A percentile compares a stretch with the other conserved stretches of the same genome.
phyloP scores from a whole-genome alignment of 1,140 invertebrate species.

The Palaemon carinicauda region DNA sequence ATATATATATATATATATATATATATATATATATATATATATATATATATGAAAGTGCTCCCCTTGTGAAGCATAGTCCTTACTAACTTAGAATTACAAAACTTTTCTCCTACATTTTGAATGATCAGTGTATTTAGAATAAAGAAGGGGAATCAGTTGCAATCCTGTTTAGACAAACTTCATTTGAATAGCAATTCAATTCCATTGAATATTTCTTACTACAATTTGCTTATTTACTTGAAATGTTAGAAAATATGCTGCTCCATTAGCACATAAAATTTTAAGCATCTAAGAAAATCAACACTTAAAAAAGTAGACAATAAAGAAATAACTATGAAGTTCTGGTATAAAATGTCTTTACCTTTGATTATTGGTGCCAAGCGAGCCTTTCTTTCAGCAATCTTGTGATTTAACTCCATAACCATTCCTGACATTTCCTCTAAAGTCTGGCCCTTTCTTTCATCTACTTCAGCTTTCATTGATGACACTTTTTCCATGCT shows the following conservation, averaged over 20 bases:
- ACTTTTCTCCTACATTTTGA: no score
- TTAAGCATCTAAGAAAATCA: neutral
- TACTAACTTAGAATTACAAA: no score
- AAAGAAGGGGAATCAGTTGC: no score
- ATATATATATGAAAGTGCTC: no score
- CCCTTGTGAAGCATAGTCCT: no score
- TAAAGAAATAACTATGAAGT: neutral
- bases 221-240: neutral
- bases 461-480: conserved; percentile 70
- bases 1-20: no score
- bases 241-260: neutral
- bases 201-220: no score
- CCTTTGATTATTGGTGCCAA: conserved; percentile 74
- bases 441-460: conserved; percentile 69
- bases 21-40: no score
- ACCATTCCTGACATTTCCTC: conserved; percentile 72
- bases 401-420: conserved; percentile 68
- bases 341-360: conserved; percentile 60
- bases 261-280: neutral
- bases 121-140: no score
- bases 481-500: conserved; percentile 70
- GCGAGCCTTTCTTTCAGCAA: conserved; percentile 70
- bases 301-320: neutral
- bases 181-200: no score
- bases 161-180: no score